Percentiles rank a stretch among this genome's conserved stretches.
phyloP scores from a whole-genome alignment of 1,140 invertebrate species.

The Cydia splendana region DNA sequence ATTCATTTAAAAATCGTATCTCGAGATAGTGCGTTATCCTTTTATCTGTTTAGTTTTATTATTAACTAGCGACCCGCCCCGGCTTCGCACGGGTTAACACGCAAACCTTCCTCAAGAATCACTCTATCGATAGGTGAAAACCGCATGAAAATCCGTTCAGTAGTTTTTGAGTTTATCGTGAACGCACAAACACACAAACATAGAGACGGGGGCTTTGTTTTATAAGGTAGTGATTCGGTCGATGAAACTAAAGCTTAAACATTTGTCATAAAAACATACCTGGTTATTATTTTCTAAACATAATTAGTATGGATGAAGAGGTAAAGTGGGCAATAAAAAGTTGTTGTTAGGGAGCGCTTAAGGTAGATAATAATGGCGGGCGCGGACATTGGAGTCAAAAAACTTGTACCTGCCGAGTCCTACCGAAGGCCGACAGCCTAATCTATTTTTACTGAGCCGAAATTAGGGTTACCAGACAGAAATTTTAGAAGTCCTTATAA shows the following conservation, averaged over 20 bases:
- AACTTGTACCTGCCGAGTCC: constrained; percentile 6
- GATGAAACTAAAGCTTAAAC: not conserved
- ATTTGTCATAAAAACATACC: not conserved
- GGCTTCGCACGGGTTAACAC: too few relatives aligned
- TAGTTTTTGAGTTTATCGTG: too few relatives aligned
- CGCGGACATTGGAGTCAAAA: not conserved
- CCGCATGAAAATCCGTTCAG: too few relatives aligned
- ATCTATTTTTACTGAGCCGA: constrained; percentile 8
- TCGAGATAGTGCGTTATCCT: too few relatives aligned
- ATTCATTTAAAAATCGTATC: not conserved
- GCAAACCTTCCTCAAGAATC: too few relatives aligned
- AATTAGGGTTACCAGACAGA: not conserved
- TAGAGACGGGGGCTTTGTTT: too few relatives aligned
- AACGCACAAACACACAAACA: too few relatives aligned
- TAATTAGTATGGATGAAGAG: constrained; percentile 32
- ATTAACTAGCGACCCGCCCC: too few relatives aligned
- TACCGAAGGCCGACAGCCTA: constrained; percentile 25
- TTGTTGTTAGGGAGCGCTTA: constrained; percentile 51
- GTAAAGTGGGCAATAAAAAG: constrained; percentile 41
- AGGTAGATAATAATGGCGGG: constrained; percentile 54
- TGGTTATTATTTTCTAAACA: constrained; percentile 2
- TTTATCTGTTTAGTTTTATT: too few relatives aligned
- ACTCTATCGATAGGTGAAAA: too few relatives aligned
- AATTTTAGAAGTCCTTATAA: not conserved
- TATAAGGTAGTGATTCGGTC: too few relatives aligned